A percentile compares a stretch with the other conserved stretches of the same genome.
Conservation (phyloP, 2,113 vertebrate species). For the Anguilla japonica region DNA sequence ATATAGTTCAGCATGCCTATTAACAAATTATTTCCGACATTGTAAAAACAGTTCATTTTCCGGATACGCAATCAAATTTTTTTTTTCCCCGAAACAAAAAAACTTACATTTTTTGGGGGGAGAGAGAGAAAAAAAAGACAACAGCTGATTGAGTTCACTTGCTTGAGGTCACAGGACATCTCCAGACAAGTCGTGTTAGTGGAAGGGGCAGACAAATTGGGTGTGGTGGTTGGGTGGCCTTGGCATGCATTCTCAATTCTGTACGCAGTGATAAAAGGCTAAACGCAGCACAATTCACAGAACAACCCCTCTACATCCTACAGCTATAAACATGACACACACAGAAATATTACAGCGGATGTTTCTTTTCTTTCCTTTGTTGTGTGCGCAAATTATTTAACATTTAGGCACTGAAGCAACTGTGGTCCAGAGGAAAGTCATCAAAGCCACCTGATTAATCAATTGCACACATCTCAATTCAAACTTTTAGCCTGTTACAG, state of each 20-base stretch:
- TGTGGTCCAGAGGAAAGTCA: background rate
- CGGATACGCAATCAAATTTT: background rate
- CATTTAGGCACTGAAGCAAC: constrained; percentile 21
- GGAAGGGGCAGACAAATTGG: background rate
- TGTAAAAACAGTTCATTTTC: background rate
- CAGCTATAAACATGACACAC: background rate
- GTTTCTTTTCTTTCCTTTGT: background rate
- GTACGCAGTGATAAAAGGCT: constrained; percentile 8
- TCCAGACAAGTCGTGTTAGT: background rate
- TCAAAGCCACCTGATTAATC: background rate
- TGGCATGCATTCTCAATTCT: constrained; percentile 6
- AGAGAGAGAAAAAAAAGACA: background rate
- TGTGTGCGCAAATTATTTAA: background rate
- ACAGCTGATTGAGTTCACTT: background rate
- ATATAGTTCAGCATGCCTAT: constrained; percentile 21
- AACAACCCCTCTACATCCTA: constrained; percentile 13
- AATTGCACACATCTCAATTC: background rate
- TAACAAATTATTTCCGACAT: background rate
- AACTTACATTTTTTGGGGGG: too few relatives aligned
- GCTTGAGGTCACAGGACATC: background rate
- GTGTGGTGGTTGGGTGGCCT: background rate
- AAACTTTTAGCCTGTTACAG: background rate
- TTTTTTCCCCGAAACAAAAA: background rate
- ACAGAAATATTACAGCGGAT: background rate
- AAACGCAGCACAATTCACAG: constrained; percentile 10